Evolutionary conservation across 2,797 vertebrate species (phyloP).

Genomic region (Lepus townsendii): DNA sequence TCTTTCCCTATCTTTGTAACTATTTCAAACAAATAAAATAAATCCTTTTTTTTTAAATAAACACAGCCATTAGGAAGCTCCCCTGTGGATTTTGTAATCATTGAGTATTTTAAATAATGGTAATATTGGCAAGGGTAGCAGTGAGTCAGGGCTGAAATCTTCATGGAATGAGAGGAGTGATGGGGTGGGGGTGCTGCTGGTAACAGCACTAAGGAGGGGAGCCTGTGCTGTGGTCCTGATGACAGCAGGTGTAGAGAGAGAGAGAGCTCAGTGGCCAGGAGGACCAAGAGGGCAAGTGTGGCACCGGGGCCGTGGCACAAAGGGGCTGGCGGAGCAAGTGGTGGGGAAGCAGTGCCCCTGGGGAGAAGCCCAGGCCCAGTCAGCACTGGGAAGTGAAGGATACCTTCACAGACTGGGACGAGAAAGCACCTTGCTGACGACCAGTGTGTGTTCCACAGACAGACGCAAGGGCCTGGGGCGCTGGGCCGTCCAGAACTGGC

Average conservation of each 20-base stretch:
- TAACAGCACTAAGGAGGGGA: background rate
- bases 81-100: background rate
- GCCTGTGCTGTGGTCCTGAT: no score
- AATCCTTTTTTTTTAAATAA: no score
- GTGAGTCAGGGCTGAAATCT: background rate
- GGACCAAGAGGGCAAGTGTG: background rate
- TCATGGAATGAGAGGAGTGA: background rate
- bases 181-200: background rate
- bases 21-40: no score
- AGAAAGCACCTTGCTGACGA: background rate
- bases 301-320: no score
- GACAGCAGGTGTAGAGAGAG: background rate
- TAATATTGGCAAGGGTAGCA: background rate
- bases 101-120: background rate
- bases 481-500: background rate
- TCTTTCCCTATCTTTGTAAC: no score
- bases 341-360: fast-evolving
- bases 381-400: background rate
- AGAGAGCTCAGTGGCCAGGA: fast-evolving
- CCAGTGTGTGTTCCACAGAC: background rate
- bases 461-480: background rate
- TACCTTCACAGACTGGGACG: background rate
- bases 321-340: background rate
- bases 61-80: background rate
- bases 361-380: background rate